Evolutionary conservation across 1,140 invertebrate genomes (phyloP).

Genomic region (Ostrea edulis): DNA sequence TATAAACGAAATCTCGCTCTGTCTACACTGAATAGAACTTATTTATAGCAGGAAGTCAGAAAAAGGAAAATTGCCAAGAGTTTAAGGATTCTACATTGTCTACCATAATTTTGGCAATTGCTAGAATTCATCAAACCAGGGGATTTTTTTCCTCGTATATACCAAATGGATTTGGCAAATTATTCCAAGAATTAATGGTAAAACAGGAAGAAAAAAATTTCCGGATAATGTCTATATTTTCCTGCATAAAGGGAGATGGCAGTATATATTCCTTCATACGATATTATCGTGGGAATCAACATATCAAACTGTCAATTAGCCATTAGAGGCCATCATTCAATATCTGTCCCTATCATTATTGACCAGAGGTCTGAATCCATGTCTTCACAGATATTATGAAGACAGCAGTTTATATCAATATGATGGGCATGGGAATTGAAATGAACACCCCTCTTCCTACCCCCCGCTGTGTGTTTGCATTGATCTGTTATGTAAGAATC

Average conservation of each 20-base stretch:
- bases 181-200: background rate
- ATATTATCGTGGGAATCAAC: background rate
- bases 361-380: background rate
- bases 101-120: too few relatives aligned
- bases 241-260: background rate
- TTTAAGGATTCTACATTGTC: too few relatives aligned
- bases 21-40: too few relatives aligned
- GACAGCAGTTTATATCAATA: background rate
- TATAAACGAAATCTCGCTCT: too few relatives aligned
- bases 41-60: too few relatives aligned
- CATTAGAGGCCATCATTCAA: background rate
- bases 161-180: too few relatives aligned
- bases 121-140: too few relatives aligned
- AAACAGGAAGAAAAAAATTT: background rate
- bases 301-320: slow-evolving; percentile 19
- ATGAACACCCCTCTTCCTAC: background rate
- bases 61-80: too few relatives aligned
- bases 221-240: background rate
- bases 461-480: background rate
- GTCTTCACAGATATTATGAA: background rate
- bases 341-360: background rate
- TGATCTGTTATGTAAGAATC: background rate
- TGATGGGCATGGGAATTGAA: background rate
- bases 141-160: background rate
- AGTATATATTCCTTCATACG: background rate